phyloP scores from a whole-genome alignment of 2,113 vertebrate species.

The Lanius collurio region DNA sequence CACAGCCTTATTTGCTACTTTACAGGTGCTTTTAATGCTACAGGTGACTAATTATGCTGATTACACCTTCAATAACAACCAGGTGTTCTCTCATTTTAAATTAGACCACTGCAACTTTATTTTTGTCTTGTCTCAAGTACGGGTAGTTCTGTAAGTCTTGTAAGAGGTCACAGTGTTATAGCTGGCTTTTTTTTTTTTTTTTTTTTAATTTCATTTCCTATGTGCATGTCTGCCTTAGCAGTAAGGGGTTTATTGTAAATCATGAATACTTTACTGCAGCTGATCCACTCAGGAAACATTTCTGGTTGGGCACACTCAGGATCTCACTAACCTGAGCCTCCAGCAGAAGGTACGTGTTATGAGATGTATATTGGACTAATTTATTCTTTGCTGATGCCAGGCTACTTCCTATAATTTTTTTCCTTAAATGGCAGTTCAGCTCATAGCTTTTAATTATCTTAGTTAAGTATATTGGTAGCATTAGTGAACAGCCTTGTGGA shows the following conservation, averaged over 20 bases:
- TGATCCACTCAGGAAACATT: not conserved
- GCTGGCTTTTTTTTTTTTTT: not conserved
- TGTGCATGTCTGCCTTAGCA: not conserved
- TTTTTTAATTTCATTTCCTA: not conserved
- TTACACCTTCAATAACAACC: not conserved
- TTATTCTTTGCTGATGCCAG: not conserved
- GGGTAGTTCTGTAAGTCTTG: not conserved
- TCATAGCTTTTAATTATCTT: not conserved
- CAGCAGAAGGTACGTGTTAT: not conserved
- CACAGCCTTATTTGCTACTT: not conserved
- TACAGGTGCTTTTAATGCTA: not conserved
- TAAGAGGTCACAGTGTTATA: fast-evolving
- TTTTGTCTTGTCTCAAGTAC: not conserved
- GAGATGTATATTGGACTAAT: not conserved
- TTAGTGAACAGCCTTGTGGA: not conserved
- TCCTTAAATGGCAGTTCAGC: not conserved
- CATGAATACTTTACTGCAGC: not conserved
- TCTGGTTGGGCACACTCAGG: not conserved
- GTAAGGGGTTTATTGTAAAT: not conserved
- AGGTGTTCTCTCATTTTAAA: not conserved
- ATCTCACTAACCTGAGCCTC: not conserved
- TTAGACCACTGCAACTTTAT: not conserved
- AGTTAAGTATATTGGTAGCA: not conserved
- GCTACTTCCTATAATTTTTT: not conserved
- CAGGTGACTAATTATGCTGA: not conserved